Evolutionary conservation across 2,797 vertebrate genomes (phyloP).

Genomic region (Tiaroga cobitis): DNA sequence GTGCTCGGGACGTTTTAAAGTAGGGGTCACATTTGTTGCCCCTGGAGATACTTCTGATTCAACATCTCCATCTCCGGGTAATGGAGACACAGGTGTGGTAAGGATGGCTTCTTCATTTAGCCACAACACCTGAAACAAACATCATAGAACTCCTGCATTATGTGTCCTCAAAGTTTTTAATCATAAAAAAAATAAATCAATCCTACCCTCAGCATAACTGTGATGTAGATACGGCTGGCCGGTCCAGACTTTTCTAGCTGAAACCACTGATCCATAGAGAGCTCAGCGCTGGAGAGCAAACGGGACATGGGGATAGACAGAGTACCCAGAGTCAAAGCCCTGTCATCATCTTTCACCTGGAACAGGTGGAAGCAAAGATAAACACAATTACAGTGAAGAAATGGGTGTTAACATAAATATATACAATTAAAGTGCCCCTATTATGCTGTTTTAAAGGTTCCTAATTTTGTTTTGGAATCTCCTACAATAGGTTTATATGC

Average conservation of each 20-base stretch:
- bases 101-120: conserved; percentile 79
- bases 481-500: neutral
- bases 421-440: neutral
- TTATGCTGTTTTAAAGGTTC: neutral
- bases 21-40: conserved; percentile 70
- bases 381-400: neutral
- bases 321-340: conserved; percentile 80
- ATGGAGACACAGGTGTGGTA: conserved; percentile 70
- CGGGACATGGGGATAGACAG: conserved; percentile 82
- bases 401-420: neutral
- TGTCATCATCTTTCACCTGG: conserved; percentile 91
- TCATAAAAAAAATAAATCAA: neutral
- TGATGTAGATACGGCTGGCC: conserved; percentile 87
- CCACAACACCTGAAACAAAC: conserved; percentile 81
- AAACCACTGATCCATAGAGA: conserved; percentile 92
- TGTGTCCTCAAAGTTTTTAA: neutral
- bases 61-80: conserved; percentile 64
- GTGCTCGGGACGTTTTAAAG: conserved; percentile 74
- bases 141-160: neutral
- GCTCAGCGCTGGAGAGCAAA: conserved; percentile 78
- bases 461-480: neutral
- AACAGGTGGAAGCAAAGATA: neutral
- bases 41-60: conserved; percentile 60
- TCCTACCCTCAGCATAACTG: conserved; percentile 86
- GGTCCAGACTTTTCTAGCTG: conserved; percentile 85